Base-by-base conservation (phyloP, 2,888 invertebrate genomes). In the Euplexia lucipara region DNA sequence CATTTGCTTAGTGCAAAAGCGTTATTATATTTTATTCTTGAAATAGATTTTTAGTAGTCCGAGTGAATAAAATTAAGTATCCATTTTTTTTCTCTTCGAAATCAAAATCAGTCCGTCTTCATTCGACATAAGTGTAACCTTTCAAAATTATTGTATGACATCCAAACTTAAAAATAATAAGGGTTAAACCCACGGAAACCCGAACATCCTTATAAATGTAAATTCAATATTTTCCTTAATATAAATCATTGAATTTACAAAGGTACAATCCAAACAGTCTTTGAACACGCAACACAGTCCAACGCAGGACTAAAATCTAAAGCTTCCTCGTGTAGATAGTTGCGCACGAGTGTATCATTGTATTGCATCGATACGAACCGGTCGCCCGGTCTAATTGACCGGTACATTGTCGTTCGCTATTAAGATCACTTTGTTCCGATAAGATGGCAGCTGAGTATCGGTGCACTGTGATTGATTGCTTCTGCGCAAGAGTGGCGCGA, bases 371-470 rank as follows among this genome's bases (percentile, higher is more conserved):
- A 53, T 57, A 53, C 57, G 54, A 80, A 84, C 81, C 80, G 78
- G 85, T 82, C 8, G 35, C 45, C n/a, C 5, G 47, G 75, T 72
- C 84, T 88, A 88, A 86, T 86, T 84, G 86, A 85, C 83, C 79
- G 83, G 77, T 70, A 81, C 79, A 85, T 86, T 86, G 88, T 88
- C 86, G 78, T 76, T 76, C 80, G 73, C 79, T 81, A 86, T 86
- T 86, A 79, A 86, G 88, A 88, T 88, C 83, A 73, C 72, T 65
- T 73, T 75, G 70, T 45, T 70, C 59, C 65, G 87, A 86, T 87
- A 86, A 76, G 68, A 83, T 80, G 82, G 75, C 75, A 72, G 59
- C 73, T 62, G 73, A 70, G 75, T 73, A 76, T 79, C 80, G 74
- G 75, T 69, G 75, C 77, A 69, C 63, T 54, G 66, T 81, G 76